Evolutionary conservation across 2,113 vertebrate species (phyloP), one percentile per base, ranked within the genome.

Genomic region (Dromiciops gliroides): DNA sequence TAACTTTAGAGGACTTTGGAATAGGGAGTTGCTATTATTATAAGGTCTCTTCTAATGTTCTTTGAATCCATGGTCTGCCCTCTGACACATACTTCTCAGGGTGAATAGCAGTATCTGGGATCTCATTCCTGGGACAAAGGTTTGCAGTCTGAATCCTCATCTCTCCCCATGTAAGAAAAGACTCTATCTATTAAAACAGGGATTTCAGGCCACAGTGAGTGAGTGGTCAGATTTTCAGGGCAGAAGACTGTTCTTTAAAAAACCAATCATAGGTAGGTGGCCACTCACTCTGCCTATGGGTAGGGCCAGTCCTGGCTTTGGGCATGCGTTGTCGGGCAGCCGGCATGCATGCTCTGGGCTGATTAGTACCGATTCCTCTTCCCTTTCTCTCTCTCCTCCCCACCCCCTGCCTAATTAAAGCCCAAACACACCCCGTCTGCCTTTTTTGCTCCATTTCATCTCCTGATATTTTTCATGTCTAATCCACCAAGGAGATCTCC

Each of bases 401-500:
- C 51, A 94, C 95, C 96, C 96, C 92, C 97, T 95, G 95, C 98
- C 98, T 98, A 98, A 99, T 99, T 99, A 99, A 98, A 60, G 94
- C 97, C 97, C 83, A 75, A 98, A 98, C 97, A 97, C 95, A 95
- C 48, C 67, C 89, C 89, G 96, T 51, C 96, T 97, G 97, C 97
- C 97, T 97, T 97, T 98, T 97, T 94, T 95, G 96, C 96, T 97
- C 96, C 97, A 96, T 98, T 97, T 98, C 98, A 94, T 98, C 97
- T 97, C 97, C 93, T 92, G 93, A 92, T 98, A 98, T 98, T 98
- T 98, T 98, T 98, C 98, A 98, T 98, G 98, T 97, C 96, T 95
- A 98, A 98, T 98, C 97, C 98, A 98, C 98, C 93, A 97, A 98
- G 98, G 98, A 98, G 98, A 97, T 98, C 97, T 99, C 98, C 98